phyloP scores from a whole-genome alignment of 2,113 vertebrate species.

The Anoura caudifer region DNA sequence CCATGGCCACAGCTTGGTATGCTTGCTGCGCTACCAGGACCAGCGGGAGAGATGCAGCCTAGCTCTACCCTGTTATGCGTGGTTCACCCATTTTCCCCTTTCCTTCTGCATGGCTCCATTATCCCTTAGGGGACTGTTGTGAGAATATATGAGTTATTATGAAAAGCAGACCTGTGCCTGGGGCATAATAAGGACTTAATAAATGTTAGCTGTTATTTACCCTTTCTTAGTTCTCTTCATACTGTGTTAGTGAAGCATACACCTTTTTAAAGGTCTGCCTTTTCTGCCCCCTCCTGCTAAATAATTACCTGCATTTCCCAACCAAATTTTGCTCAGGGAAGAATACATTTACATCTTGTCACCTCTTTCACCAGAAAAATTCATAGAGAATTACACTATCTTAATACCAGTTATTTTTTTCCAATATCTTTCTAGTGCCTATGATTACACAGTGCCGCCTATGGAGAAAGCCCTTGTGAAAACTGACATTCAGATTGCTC shows the following conservation, averaged over 20 bases:
- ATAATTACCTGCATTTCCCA: background rate
- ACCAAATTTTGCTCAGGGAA: background rate
- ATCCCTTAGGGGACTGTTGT: background rate
- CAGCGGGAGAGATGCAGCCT: background rate
- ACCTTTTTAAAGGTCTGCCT: background rate
- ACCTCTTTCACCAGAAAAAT: background rate
- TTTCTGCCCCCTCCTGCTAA: background rate
- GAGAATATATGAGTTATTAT: background rate
- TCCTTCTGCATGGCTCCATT: background rate
- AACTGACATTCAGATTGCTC: slow-evolving; percentile 95
- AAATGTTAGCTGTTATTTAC: background rate
- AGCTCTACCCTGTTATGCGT: background rate
- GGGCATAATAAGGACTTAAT: background rate
- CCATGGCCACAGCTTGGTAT: background rate
- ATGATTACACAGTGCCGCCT: slow-evolving; percentile 88
- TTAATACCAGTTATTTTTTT: background rate
- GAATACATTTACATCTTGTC: background rate
- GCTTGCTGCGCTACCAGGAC: background rate
- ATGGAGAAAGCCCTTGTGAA: slow-evolving; percentile 93
- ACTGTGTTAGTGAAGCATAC: background rate
- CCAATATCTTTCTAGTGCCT: slow-evolving; percentile 84
- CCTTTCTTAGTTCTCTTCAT: background rate
- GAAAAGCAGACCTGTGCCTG: background rate
- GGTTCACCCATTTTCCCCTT: background rate
- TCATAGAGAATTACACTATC: background rate